A percentile compares a stretch with the other conserved stretches of the same genome.
Evolutionary conservation across 2,888 invertebrate species (phyloP).

Genomic region (Stomorhina lunata): DNA sequence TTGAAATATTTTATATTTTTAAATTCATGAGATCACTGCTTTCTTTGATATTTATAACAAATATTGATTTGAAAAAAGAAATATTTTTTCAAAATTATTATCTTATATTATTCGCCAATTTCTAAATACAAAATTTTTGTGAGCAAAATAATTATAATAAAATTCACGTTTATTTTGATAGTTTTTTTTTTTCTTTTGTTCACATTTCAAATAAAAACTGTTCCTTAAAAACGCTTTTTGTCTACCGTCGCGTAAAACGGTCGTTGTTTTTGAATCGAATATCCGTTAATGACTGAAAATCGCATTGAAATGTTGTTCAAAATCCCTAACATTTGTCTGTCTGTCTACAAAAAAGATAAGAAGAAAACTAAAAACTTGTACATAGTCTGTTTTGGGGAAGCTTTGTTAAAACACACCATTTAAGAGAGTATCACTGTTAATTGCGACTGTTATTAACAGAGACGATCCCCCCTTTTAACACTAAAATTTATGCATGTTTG

Average conservation of each 20-base stretch:
- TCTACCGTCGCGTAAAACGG: constrained; percentile 70
- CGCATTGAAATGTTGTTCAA: constrained; percentile 12
- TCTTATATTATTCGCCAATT: background rate
- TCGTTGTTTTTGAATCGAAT: constrained; percentile 70
- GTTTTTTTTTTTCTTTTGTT: constrained; percentile 55
- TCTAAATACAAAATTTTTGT: constrained; percentile 19
- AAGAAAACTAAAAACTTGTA: constrained; percentile 1
- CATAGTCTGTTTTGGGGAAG: background rate
- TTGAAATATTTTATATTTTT: background rate
- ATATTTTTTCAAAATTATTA: background rate
- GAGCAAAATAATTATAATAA: constrained; percentile 9
- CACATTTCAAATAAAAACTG: constrained; percentile 44
- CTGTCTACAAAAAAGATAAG: constrained; percentile 41
- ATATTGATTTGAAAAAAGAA: constrained; percentile 22
- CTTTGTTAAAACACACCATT: constrained; percentile 32
- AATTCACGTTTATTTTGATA: constrained; percentile 60
- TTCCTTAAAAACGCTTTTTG: constrained; percentile 58
- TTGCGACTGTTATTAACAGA: constrained; percentile 21
- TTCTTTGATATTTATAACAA: constrained; percentile 7
- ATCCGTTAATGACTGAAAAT: constrained; percentile 68
- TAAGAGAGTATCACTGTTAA: constrained; percentile 31
- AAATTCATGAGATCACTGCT: constrained; percentile 41
- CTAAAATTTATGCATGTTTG: background rate
- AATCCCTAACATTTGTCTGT: constrained; percentile 41
- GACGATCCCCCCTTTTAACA: constrained; percentile 54